Percentiles rank a stretch among this genome's conserved stretches.
Evolutionary conservation across 2,888 invertebrate species (phyloP).

Genomic region (Buathra laborator): DNA sequence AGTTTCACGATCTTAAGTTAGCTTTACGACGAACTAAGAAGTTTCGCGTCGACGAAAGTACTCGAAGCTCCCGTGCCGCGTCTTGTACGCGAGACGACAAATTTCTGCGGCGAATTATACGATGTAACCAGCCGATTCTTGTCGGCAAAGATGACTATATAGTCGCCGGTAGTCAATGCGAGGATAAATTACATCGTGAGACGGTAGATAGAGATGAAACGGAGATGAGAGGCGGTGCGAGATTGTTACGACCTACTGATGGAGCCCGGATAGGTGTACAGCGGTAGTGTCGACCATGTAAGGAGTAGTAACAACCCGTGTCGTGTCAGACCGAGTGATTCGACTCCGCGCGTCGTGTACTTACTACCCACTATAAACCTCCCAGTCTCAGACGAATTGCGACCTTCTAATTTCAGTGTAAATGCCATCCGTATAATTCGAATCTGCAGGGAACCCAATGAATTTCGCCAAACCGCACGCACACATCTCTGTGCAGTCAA

Average conservation of each 20-base stretch:
- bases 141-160: not conserved
- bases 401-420: constrained; percentile 2
- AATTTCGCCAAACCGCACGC: not conserved
- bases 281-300: not conserved
- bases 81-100: too few species aligned
- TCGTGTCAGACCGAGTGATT: constrained; percentile 32
- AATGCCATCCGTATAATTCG: constrained; percentile 8
- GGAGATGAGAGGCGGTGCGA: not conserved
- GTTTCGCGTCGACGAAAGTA: too few species aligned
- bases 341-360: constrained; percentile 19
- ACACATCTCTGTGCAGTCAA: not conserved
- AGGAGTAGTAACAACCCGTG: constrained; percentile 37
- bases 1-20: not conserved
- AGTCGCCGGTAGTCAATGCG: not conserved
- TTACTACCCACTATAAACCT: constrained; percentile 17
- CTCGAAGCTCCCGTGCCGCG: too few species aligned
- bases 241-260: constrained; percentile 5
- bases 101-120: not conserved
- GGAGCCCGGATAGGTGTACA: too few species aligned
- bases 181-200: not conserved
- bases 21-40: too few species aligned
- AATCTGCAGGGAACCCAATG: not conserved
- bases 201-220: not conserved
- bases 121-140: too few species aligned
- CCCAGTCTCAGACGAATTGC: not conserved